These are phyloP conservation scores for Anguilla rostrata DNA, from an alignment of 2,113 vertebrate genomes.

Conservation along the genomic window DNA sequence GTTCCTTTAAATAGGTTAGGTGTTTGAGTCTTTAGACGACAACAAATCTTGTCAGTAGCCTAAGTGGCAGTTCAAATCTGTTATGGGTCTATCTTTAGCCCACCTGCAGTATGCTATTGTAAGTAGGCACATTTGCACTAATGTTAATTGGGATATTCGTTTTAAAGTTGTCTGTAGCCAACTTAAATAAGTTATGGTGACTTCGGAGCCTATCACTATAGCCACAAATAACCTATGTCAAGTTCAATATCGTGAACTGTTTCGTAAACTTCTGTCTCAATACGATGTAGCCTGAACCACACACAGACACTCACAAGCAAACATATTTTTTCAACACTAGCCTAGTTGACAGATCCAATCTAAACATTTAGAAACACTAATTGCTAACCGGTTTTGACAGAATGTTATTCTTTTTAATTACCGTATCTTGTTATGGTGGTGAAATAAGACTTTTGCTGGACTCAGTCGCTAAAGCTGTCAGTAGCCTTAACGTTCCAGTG, in stretches of 20 bases:
- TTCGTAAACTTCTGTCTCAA: background rate
- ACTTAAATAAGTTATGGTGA: background rate
- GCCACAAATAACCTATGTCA: too few species aligned
- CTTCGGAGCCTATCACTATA: background rate
- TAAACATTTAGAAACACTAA: background rate
- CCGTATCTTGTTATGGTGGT: background rate
- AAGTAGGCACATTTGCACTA: background rate
- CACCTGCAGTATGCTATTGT: background rate
- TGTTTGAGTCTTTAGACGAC: background rate
- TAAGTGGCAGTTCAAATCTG: background rate
- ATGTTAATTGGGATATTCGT: background rate
- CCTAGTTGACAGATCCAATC: background rate
- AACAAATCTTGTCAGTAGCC: background rate
- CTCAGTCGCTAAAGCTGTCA: conserved; percentile 17
- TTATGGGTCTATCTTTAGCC: background rate
- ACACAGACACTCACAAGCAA: background rate
- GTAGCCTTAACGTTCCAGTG: conserved; percentile 36
- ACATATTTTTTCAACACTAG: background rate
- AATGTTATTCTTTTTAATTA: conserved; percentile 11
- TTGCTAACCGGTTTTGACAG: background rate
- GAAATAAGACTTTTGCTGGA: background rate
- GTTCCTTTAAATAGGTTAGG: background rate
- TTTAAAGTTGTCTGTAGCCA: background rate
- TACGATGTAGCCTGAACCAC: background rate
- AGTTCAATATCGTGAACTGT: too few species aligned